Evolutionary conservation across 1,140 invertebrate species (phyloP).

Genomic region (Meloidogyne chitwoodi): DNA sequence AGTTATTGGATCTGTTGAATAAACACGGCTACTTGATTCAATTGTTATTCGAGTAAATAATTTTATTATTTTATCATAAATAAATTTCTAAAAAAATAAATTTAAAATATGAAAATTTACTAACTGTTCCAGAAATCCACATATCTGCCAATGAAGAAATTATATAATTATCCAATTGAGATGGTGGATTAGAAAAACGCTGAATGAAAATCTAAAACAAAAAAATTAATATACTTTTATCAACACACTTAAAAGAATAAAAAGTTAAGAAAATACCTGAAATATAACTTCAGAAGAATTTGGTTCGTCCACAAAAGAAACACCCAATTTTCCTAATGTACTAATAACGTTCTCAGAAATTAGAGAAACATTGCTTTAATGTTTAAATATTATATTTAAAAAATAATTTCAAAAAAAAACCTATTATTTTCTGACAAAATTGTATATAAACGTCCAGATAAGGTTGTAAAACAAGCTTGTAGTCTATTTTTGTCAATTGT

Average conservation of each 20-base stretch:
- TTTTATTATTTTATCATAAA: slow-evolving; percentile 92
- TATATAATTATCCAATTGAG: slow-evolving; percentile 80
- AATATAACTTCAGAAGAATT: slow-evolving; percentile 65
- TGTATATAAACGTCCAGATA: slow-evolving; percentile 83
- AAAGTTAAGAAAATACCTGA: slow-evolving; percentile 23
- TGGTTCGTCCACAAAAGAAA: slow-evolving; percentile 81
- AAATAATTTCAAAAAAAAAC: slow-evolving; percentile 38
- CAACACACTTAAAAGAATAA: slow-evolving; percentile 67
- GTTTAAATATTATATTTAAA: neutral
- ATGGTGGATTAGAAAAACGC: slow-evolving; percentile 82
- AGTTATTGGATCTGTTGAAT: slow-evolving; percentile 69
- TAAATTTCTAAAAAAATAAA: slow-evolving; percentile 63
- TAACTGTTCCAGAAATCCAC: slow-evolving; percentile 71
- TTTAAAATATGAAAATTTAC: neutral
- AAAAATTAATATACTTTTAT: no score
- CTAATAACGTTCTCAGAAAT: slow-evolving; percentile 94
- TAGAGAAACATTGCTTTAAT: slow-evolving; percentile 60
- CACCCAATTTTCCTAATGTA: slow-evolving; percentile 91
- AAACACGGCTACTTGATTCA: slow-evolving; percentile 83
- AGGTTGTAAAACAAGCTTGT: slow-evolving; percentile 83
- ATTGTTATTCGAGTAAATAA: slow-evolving; percentile 93
- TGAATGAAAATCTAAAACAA: slow-evolving; percentile 82
- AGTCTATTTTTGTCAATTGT: slow-evolving; percentile 83
- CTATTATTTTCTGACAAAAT: slow-evolving; percentile 64
- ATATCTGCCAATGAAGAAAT: slow-evolving; percentile 95